These are phyloP conservation scores for Channa argus DNA, from an alignment of 2,113 vertebrate species.

Conservation along the genomic window DNA sequence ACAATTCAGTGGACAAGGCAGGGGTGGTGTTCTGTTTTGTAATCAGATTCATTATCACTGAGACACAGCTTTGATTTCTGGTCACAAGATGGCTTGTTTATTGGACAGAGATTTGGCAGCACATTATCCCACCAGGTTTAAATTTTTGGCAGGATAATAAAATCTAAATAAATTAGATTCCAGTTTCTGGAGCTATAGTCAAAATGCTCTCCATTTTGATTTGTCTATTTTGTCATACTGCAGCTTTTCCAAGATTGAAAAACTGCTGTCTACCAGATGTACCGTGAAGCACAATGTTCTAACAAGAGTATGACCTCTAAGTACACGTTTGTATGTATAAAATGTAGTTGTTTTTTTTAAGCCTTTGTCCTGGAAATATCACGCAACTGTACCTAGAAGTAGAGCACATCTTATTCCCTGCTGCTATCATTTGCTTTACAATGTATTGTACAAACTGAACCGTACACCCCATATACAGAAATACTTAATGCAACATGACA, in stretches of 20 bases:
- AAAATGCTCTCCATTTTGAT: neutral
- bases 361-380: too few species aligned
- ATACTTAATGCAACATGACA: neutral
- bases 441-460: neutral
- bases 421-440: neutral
- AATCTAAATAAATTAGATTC: conserved; percentile 1
- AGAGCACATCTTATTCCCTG: neutral
- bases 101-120: conserved; percentile 8
- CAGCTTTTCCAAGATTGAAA: neutral
- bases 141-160: neutral
- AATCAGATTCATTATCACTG: neutral
- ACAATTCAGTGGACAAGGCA: neutral
- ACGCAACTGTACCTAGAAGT: too few species aligned
- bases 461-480: too few species aligned
- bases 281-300: neutral
- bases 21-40: neutral
- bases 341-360: neutral
- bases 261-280: neutral
- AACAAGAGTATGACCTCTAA: neutral
- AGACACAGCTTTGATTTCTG: neutral
- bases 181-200: neutral
- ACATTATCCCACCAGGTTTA: neutral
- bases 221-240: neutral
- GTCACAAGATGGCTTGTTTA: neutral
- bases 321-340: neutral